Evolutionary conservation across 1,140 invertebrate genomes (phyloP), one percentile per base, ranked within the genome.

Genomic region (Aradophagus sp.): DNA sequence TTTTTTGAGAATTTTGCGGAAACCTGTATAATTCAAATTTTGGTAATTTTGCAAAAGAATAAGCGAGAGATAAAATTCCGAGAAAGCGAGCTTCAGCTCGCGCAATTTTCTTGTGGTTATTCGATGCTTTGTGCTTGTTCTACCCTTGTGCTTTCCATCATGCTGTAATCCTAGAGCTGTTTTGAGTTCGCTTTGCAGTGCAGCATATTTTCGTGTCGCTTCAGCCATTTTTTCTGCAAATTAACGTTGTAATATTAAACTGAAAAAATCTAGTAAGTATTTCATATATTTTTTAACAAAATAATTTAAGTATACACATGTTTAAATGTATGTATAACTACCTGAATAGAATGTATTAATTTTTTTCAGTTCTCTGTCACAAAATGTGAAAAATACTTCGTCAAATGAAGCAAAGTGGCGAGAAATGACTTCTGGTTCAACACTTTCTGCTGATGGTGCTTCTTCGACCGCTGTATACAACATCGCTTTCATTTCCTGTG

Each of bases 1-100:
- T 86, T 99, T 99, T 84, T 99, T 99, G n/a, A 99, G 88, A 80
- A 99, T 99, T 87, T 99, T 99, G 53, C 98, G 90, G 87, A 99
- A 99, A 0, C 98, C 98, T 10, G 98, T 99, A 77, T 97, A 98
- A 87, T 99, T 99, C 12, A 99, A 87, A 85, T 97, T 98, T 80
- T 95, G 93, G 78, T 95, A 95, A 77, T 95, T 95, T 78, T 95
- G 93, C 34, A 95, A 87, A 1, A 99, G 88, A 73, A 99, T 98
- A 15, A 99, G 81, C 77, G 95, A 98, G 1, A 99, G 88, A 83
- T 99, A 99, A 86, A 99, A 99, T 88, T 99, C 98, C 77, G 96
- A 98, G 83, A 99, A 99, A 0, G 97, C 98, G 61, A 99, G 86
- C 87, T 99, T 99, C 1, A 99, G 82, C 78, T 99, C 97, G 71